Conservation (phyloP, 2,797 vertebrate species). For the Anguilla pacifica region DNA sequence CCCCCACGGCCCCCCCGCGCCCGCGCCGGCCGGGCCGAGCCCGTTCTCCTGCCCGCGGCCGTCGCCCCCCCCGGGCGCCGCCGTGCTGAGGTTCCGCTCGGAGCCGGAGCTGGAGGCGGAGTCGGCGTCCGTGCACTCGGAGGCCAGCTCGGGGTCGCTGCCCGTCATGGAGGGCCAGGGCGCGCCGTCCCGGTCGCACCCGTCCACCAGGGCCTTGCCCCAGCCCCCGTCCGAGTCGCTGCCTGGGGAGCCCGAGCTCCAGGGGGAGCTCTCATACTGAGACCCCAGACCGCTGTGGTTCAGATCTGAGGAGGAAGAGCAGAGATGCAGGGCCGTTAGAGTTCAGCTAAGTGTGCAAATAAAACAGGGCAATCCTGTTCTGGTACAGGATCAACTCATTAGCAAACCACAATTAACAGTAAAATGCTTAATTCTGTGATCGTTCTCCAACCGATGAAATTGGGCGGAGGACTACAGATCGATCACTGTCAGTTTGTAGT, state of each 20-base stretch:
- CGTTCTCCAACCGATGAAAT: too few relatives aligned
- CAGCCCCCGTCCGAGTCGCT: constrained; percentile 90
- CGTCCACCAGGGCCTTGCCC: constrained; percentile 90
- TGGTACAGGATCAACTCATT: too few relatives aligned
- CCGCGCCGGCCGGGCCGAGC: constrained; percentile 74
- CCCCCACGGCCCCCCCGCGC: constrained; percentile 76
- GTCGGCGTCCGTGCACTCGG: constrained; percentile 95
- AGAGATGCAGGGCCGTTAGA: not conserved
- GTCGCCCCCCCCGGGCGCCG: constrained; percentile 77
- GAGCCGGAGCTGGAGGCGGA: constrained; percentile 88
- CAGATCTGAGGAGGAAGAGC: constrained; percentile 74
- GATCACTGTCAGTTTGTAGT: too few relatives aligned
- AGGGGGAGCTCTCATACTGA: constrained; percentile 94
- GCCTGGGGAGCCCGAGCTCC: constrained; percentile 88
- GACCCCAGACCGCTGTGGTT: constrained; percentile 88
- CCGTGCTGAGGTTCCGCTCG: constrained; percentile 84
- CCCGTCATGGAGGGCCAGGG: constrained; percentile 79
- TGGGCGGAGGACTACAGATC: too few relatives aligned
- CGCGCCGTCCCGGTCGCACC: constrained; percentile 73
- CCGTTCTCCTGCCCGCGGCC: constrained; percentile 74
- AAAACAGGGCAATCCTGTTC: too few relatives aligned
- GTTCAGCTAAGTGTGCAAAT: too few relatives aligned
- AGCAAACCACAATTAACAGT: too few relatives aligned
- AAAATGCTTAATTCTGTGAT: too few relatives aligned
- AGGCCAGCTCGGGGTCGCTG: constrained; percentile 87